Conservation (phyloP, 2,797 vertebrate genomes). For the Cebuella pygmaea region DNA sequence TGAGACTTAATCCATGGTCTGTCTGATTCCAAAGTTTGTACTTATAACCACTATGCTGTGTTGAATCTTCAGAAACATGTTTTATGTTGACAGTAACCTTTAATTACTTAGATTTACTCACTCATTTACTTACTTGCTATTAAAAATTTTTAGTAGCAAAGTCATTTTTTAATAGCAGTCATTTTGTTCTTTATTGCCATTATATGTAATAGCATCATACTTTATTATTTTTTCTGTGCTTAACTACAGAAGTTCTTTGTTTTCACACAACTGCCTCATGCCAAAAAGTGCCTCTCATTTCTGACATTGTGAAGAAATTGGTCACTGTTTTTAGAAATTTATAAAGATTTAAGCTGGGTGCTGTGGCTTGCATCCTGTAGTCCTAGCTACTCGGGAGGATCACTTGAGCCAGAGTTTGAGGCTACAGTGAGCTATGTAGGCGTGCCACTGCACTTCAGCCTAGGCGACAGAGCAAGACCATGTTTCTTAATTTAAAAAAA, state of each 20-base stretch:
- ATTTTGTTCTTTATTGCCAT: conserved; percentile 21
- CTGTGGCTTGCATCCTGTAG: background rate
- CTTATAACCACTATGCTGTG: background rate
- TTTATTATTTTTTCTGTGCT: conserved; percentile 35
- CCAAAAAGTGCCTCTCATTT: background rate
- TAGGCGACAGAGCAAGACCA: background rate
- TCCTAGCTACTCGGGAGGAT: background rate
- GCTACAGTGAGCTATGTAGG: background rate
- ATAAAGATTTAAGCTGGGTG: background rate
- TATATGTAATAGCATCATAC: background rate
- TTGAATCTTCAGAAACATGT: conserved; percentile 1
- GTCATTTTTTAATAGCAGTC: too few species aligned
- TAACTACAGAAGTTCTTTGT: conserved; percentile 37
- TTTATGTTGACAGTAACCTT: conserved; percentile 33
- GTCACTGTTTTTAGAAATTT: background rate
- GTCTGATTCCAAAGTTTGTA: conserved; percentile 14
- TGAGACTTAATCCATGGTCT: background rate
- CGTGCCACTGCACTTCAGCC: background rate
- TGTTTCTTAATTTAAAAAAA: background rate
- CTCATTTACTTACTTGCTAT: background rate
- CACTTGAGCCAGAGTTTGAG: background rate
- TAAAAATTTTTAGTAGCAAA: background rate
- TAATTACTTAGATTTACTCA: conserved; percentile 31
- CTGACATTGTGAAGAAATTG: background rate
- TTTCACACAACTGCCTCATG: background rate